Percentiles rank a stretch among this genome's conserved stretches.
Conservation (phyloP, 2,797 vertebrate genomes). For the Lithobates pipiens region DNA sequence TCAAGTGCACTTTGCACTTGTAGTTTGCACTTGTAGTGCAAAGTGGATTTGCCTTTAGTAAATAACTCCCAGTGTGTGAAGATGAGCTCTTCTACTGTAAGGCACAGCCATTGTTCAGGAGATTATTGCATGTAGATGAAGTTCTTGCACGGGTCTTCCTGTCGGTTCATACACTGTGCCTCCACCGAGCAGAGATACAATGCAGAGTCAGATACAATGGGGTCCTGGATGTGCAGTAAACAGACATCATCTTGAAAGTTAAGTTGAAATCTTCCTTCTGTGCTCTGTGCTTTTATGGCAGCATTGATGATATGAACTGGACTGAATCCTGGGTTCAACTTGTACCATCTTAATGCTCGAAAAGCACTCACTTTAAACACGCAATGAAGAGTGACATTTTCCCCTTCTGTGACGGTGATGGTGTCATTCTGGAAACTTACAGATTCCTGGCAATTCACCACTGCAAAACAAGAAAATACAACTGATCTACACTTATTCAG, state of each 20-base stretch:
- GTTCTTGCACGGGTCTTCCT: slow-evolving; percentile 62
- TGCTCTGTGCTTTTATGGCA: neutral
- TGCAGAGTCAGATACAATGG: neutral
- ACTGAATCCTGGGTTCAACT: neutral
- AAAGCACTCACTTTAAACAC: neutral
- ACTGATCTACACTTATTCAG: too few relatives aligned
- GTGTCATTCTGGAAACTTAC: neutral
- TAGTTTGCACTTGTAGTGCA: too few relatives aligned
- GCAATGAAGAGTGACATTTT: neutral
- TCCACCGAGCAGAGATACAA: neutral
- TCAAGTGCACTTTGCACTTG: too few relatives aligned
- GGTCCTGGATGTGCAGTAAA: neutral
- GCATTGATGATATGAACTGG: neutral
- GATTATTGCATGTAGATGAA: neutral
- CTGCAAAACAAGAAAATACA: slow-evolving; percentile 6
- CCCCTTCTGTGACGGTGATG: slow-evolving; percentile 1
- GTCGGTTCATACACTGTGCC: slow-evolving; percentile 49
- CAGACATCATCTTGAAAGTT: slow-evolving; percentile 34
- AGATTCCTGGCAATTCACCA: slow-evolving; percentile 14
- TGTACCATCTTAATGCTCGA: slow-evolving; percentile 6
- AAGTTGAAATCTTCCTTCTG: slow-evolving; percentile 28
- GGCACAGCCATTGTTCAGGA: too few relatives aligned
- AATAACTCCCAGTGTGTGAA: too few relatives aligned
- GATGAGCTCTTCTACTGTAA: too few relatives aligned
- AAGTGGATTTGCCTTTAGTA: too few relatives aligned